Evolutionary conservation across 2,797 vertebrate genomes (phyloP).

Genomic region (Onychomys leucogaster): DNA sequence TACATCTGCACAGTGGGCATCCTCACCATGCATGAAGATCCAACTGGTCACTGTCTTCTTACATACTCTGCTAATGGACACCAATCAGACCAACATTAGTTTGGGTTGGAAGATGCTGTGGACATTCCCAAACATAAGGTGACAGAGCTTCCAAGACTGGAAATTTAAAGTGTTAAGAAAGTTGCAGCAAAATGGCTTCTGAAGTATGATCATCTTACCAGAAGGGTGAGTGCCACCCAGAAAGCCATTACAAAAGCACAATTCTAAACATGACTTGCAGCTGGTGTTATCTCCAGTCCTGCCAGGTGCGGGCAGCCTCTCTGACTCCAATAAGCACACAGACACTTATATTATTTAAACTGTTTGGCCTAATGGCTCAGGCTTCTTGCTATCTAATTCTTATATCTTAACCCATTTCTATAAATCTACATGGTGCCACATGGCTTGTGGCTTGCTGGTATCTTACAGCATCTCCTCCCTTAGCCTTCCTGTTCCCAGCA

Average conservation of each 20-base stretch:
- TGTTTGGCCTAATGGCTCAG: too few relatives aligned
- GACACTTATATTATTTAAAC: too few relatives aligned
- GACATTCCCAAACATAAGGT: neutral
- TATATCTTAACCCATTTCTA: too few relatives aligned
- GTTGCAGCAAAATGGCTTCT: neutral
- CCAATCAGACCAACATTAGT: neutral
- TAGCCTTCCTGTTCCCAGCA: too few relatives aligned
- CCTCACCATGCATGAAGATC: neutral
- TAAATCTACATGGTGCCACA: too few relatives aligned
- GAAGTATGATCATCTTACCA: neutral
- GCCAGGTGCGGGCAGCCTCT: too few relatives aligned
- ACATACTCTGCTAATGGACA: neutral
- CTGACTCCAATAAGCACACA: too few relatives aligned
- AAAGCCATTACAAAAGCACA: neutral
- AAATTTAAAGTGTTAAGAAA: neutral
- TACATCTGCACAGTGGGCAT: neutral
- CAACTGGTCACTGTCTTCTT: neutral
- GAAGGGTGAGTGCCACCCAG: neutral
- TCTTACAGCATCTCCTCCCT: too few relatives aligned
- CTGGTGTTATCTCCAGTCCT: too few relatives aligned
- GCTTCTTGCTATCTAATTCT: too few relatives aligned
- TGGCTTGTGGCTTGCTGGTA: too few relatives aligned
- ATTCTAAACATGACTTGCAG: neutral
- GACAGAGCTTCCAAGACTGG: neutral
- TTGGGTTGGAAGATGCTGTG: neutral